Evolutionary conservation across 2,888 invertebrate genomes (phyloP).

Genomic region (Amphipoea lucens): DNA sequence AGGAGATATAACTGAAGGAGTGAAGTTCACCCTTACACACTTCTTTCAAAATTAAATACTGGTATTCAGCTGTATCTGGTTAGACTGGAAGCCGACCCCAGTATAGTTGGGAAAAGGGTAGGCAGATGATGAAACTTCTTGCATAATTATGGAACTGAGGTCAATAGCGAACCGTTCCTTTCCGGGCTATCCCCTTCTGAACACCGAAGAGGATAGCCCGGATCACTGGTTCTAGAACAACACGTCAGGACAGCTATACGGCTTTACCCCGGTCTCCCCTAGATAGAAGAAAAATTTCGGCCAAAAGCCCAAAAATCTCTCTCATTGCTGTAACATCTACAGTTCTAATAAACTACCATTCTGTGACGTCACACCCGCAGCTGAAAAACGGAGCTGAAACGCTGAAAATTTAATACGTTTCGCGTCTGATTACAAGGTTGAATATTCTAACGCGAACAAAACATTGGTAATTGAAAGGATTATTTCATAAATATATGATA

Average conservation of each 20-base stretch:
- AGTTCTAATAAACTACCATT: slow-evolving; percentile 18
- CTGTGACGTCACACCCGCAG: slow-evolving; percentile 48
- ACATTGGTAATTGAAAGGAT: slow-evolving; percentile 61
- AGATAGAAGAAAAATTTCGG: background rate
- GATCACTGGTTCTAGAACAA: background rate
- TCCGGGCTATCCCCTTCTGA: background rate
- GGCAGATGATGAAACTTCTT: background rate
- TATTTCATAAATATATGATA: slow-evolving; percentile 52
- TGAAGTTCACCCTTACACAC: background rate
- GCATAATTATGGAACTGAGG: background rate
- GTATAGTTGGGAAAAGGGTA: too few relatives aligned
- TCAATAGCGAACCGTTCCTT: too few relatives aligned
- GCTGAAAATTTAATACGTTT: slow-evolving; percentile 61
- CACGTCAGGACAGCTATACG: background rate
- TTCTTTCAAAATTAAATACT: background rate
- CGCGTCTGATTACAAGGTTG: slow-evolving; percentile 56
- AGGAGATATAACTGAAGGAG: background rate
- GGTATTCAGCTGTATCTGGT: too few relatives aligned
- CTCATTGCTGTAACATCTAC: background rate
- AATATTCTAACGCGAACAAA: slow-evolving; percentile 59
- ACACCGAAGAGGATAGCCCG: too few relatives aligned
- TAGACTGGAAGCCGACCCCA: too few relatives aligned
- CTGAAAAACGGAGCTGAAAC: slow-evolving; percentile 38
- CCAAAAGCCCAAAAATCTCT: background rate
- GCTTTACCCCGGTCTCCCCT: too few relatives aligned